Conservation (phyloP, 1,140 invertebrate genomes). For the Dufourea novaeangliae region DNA sequence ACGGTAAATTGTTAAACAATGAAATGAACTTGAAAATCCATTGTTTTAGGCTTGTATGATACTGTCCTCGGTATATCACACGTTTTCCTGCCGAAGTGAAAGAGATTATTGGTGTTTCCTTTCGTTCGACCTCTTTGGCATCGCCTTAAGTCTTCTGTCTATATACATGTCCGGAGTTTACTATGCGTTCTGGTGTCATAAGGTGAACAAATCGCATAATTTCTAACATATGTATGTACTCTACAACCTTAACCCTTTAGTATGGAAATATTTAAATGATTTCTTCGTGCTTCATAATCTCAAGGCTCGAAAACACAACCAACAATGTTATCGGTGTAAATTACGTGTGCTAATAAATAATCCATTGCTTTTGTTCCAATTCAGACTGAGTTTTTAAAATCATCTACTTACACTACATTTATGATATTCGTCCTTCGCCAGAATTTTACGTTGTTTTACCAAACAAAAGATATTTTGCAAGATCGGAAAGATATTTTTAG, state of each 20-base stretch:
- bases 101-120: constrained; percentile 93
- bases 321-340: too few relatives aligned
- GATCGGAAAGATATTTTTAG: too few relatives aligned
- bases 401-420: too few relatives aligned
- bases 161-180: constrained; percentile 98
- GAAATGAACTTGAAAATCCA: constrained; percentile 7
- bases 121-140: constrained; percentile 95
- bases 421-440: too few relatives aligned
- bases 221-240: background rate
- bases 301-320: background rate
- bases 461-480: too few relatives aligned
- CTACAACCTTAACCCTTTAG: background rate
- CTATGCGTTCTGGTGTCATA: constrained; percentile 97
- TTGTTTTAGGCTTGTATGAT: constrained; percentile 93
- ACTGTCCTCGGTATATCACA: constrained; percentile 95
- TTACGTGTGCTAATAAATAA: too few relatives aligned
- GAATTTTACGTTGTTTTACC: too few relatives aligned
- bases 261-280: background rate
- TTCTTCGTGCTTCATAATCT: too few relatives aligned
- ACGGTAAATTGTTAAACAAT: background rate
- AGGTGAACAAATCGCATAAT: constrained; percentile 84
- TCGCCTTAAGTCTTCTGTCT: constrained; percentile 94
- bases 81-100: constrained; percentile 95
- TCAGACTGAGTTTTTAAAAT: too few relatives aligned
- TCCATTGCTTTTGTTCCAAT: too few relatives aligned